Percentiles rank a stretch among this genome's conserved stretches.
These are phyloP conservation scores for Lycaon pictus DNA, from an alignment of 2,113 vertebrate genomes.

Conservation along the genomic window DNA sequence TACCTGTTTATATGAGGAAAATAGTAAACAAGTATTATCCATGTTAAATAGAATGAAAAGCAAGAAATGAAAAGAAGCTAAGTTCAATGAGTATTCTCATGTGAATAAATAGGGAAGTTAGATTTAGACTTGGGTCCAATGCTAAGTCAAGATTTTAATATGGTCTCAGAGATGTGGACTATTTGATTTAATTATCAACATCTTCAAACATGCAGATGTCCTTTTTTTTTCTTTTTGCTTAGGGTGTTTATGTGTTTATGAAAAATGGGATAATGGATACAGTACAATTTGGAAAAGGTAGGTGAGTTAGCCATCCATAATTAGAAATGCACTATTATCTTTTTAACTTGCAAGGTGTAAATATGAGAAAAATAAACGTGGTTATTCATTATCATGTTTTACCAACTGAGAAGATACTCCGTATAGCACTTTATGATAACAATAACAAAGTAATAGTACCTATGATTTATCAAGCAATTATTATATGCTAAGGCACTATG, in stretches of 20 bases:
- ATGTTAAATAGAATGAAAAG: conserved; percentile 52
- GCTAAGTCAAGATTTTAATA: conserved; percentile 32
- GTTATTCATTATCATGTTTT: conserved; percentile 29
- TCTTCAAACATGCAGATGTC: conserved; percentile 25
- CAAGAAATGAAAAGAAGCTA: conserved; percentile 42
- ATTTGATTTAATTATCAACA: conserved; percentile 37
- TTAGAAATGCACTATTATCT: conserved; percentile 41
- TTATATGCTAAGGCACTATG: background rate
- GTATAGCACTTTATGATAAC: conserved; percentile 31
- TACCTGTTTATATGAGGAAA: conserved; percentile 42
- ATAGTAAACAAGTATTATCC: conserved; percentile 5
- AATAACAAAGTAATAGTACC: background rate
- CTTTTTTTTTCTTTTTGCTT: conserved; percentile 54
- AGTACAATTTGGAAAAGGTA: conserved; percentile 93
- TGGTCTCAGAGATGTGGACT: background rate
- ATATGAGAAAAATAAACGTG: conserved; percentile 42
- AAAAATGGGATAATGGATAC: conserved; percentile 90
- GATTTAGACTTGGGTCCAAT: background rate
- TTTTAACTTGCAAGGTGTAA: conserved; percentile 58
- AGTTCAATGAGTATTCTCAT: background rate
- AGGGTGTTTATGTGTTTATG: conserved; percentile 89
- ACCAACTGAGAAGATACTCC: background rate
- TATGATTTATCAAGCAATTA: conserved; percentile 41
- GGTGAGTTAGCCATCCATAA: conserved; percentile 63
- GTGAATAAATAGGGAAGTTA: conserved; percentile 1